These are phyloP conservation scores for Caenorhabditis briggsae DNA, from an alignment of 1,140 invertebrate genomes.

Conservation along the genomic window DNA sequence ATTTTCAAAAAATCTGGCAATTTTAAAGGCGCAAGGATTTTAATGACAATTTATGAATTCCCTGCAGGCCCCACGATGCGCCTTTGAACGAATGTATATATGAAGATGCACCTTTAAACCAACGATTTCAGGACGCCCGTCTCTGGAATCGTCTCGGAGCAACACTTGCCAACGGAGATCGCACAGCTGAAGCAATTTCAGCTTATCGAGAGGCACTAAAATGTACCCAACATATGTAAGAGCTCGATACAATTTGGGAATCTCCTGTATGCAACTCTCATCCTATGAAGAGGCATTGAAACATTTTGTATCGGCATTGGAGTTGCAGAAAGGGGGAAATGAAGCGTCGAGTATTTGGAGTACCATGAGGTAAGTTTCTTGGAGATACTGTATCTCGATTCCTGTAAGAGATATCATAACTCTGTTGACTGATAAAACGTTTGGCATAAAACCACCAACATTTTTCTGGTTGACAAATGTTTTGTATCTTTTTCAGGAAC, in stretches of 20 bases:
- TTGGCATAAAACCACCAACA: too few species aligned
- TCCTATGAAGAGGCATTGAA: slow-evolving; percentile 86
- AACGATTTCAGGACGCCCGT: slow-evolving; percentile 85
- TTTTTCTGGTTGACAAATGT: too few species aligned
- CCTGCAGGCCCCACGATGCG: too few species aligned
- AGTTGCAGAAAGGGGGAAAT: slow-evolving; percentile 84
- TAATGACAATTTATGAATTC: too few species aligned
- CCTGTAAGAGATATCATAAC: not conserved
- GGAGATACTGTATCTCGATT: not conserved
- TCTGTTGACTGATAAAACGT: too few species aligned
- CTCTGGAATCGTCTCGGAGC: slow-evolving; percentile 98
- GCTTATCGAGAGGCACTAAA: slow-evolving; percentile 93
- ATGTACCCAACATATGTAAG: slow-evolving; percentile 94
- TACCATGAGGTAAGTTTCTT: slow-evolving; percentile 49
- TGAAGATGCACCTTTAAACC: too few species aligned
- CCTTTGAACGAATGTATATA: too few species aligned
- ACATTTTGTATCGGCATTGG: slow-evolving; percentile 91
- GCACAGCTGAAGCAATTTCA: slow-evolving; percentile 93
- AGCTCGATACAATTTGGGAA: slow-evolving; percentile 96
- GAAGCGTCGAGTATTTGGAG: slow-evolving; percentile 54
- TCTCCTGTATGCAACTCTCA: slow-evolving; percentile 93
- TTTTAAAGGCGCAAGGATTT: too few species aligned
- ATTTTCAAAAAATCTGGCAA: too few species aligned
- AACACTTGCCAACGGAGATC: slow-evolving; percentile 93
- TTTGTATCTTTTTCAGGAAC: slow-evolving; percentile 77